Percentiles rank a stretch among this genome's conserved stretches.
phyloP scores from a whole-genome alignment of 1,140 invertebrate species.

The Glossosoma conforme region DNA sequence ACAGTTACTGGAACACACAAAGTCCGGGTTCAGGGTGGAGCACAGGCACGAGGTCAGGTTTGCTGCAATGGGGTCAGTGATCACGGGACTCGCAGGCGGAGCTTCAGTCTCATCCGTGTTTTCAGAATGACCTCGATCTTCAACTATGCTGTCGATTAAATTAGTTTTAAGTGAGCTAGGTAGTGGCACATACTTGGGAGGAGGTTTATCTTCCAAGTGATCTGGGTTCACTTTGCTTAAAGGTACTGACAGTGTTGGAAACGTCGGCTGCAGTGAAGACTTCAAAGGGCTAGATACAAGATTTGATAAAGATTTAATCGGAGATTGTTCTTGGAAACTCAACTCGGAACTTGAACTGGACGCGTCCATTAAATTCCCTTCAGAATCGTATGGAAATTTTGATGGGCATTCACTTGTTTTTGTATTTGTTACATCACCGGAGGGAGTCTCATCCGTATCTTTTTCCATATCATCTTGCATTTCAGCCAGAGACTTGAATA shows the following conservation, averaged over 20 bases:
- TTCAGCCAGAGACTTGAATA: slow-evolving; percentile 45
- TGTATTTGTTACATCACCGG: slow-evolving; percentile 37
- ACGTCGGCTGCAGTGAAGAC: slow-evolving; percentile 34
- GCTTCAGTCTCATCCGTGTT: slow-evolving; percentile 1
- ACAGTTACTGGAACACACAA: slow-evolving; percentile 21
- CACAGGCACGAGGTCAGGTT: slow-evolving; percentile 45
- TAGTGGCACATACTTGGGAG: slow-evolving; percentile 26
- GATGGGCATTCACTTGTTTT: slow-evolving; percentile 37
- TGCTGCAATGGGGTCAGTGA: slow-evolving; percentile 43
- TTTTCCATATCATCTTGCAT: slow-evolving; percentile 35
- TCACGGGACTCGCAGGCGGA: slow-evolving; percentile 12
- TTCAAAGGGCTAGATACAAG: slow-evolving; percentile 56
- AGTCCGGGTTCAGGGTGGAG: slow-evolving; percentile 35
- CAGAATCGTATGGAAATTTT: slow-evolving; percentile 38
- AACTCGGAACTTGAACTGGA: slow-evolving; percentile 44
- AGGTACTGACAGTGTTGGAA: slow-evolving; percentile 6
- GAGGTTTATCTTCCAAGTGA: slow-evolving; percentile 18
- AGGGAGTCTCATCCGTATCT: slow-evolving; percentile 26
- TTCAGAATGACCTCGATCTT: slow-evolving; percentile 4
- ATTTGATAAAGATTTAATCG: slow-evolving; percentile 58
- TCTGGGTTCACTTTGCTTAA: not conserved
- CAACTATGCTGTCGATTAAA: slow-evolving; percentile 25
- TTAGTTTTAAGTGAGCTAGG: slow-evolving; percentile 30
- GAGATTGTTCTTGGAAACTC: slow-evolving; percentile 51
- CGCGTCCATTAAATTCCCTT: slow-evolving; percentile 42